Percentiles rank a stretch among this genome's conserved stretches.
phyloP scores from a whole-genome alignment of 2,888 invertebrate species.

The Mycalesis mineus region DNA sequence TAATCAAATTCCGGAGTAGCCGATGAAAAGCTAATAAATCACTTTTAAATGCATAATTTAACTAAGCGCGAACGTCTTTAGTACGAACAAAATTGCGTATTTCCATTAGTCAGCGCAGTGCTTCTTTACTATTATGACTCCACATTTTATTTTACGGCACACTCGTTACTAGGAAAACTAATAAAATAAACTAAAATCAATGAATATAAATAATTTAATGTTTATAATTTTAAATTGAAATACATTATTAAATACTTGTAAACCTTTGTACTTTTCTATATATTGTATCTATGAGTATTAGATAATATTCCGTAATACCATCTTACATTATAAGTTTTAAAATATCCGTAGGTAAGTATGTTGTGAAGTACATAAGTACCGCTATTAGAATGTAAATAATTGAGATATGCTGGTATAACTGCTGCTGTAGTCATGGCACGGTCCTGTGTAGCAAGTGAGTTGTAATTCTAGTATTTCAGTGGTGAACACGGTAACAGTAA shows the following conservation, averaged over 20 bases:
- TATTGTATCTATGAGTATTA: too few relatives aligned
- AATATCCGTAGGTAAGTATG: too few relatives aligned
- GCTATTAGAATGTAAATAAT: background rate
- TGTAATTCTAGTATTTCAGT: conserved; percentile 14
- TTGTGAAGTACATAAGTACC: too few relatives aligned
- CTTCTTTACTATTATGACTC: background rate
- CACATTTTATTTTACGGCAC: background rate
- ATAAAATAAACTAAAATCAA: too few relatives aligned
- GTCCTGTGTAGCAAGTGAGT: conserved; percentile 4
- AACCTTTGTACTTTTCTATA: too few relatives aligned
- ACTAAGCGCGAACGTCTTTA: background rate
- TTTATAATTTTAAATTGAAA: too few relatives aligned
- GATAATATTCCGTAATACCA: too few relatives aligned
- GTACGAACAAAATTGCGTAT: background rate
- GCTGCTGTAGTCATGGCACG: background rate
- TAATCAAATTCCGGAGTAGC: background rate
- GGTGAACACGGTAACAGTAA: conserved; percentile 25
- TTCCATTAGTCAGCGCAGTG: background rate
- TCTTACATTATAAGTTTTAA: too few relatives aligned
- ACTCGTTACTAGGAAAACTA: too few relatives aligned
- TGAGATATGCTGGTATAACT: background rate
- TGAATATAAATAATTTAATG: too few relatives aligned
- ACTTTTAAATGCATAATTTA: background rate
- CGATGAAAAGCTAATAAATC: background rate
- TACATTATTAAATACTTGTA: too few relatives aligned